A percentile compares a stretch with the other conserved stretches of the same genome.
Evolutionary conservation across 2,113 vertebrate genomes (phyloP).

Genomic region (Dryoscopus gambensis): DNA sequence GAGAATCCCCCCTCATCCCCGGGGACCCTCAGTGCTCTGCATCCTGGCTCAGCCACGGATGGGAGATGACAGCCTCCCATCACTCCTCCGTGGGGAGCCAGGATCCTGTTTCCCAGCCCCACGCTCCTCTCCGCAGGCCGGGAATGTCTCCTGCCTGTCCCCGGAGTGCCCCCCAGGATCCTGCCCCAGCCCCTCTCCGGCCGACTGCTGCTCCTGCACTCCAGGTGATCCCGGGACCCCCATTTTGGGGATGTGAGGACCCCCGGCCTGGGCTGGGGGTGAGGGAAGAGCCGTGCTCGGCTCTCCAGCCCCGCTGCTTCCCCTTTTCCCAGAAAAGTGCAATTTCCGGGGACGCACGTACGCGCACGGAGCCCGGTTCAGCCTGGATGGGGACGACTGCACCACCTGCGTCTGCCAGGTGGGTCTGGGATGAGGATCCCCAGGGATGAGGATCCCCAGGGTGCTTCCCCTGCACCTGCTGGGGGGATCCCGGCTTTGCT

Average conservation of each 20-base stretch:
- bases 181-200: constrained; percentile 20
- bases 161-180: constrained; percentile 68
- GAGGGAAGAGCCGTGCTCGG: rapidly evolving
- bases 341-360: constrained; percentile 67
- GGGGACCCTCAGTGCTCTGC: too few species aligned
- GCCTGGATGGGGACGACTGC: constrained; percentile 67
- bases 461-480: background rate
- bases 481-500: background rate
- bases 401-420: constrained; percentile 77
- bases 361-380: constrained; percentile 62
- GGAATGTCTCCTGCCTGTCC: constrained; percentile 76
- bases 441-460: background rate
- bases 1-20: background rate
- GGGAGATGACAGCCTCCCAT: rapidly evolving
- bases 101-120: background rate
- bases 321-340: constrained; percentile 62
- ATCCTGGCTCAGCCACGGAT: background rate
- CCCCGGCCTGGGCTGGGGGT: too few species aligned
- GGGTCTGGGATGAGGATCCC: background rate
- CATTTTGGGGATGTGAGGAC: too few species aligned
- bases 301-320: background rate
- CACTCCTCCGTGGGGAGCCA: background rate
- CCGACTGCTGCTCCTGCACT: constrained; percentile 70
- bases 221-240: constrained; percentile 51
- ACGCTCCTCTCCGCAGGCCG: constrained; percentile 8